Base-by-base conservation (phyloP, 2,888 invertebrate species). In the Rhagonycha lutea region DNA sequence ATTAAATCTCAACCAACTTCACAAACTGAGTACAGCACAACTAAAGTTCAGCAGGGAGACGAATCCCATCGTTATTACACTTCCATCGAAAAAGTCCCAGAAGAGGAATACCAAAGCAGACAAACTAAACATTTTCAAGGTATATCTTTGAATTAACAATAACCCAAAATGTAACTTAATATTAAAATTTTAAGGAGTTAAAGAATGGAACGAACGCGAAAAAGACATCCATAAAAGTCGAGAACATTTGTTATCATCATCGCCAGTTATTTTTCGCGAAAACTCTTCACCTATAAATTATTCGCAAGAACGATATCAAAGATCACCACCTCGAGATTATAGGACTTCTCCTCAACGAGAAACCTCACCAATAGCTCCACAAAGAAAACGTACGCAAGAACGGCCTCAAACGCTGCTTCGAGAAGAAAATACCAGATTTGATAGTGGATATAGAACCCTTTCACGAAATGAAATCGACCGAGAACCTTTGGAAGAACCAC, bases 181-280 rank as follows among this genome's bases (percentile, higher is more conserved):
- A 12, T 24, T 47, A 7, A 24, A 4, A 67, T 70, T 81, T 83
- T 61, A 78, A 86, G 95, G 95, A 23, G 92, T 95, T 73, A 93
- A 92, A 71, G 95, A 95, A 83, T 95, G 95, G 95, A 92, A 92
- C 1, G 94, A 94, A 84, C 89, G 94, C 73, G 84, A 86, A 78
- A 85, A 85, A 28, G 79, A 80, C 65, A 72, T 61, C 14, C 79
- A 78, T 60, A 72, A 72, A 12, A 32, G 73, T 8, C 79, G 79
- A 9, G 76, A 79, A 10, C 63, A n/a, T 1, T 29, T 28, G 24
- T 47, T 47, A 47, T 47, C 47, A 24, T n/a, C 60, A 18, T 78
- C 79, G 2, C 79, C 81, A 0, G 70, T 76, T 14, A 70, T 70
- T 11, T 61, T 81, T 74, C 74, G 78, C 10, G 78, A 79, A 75